Conservation (phyloP, 2,888 invertebrate genomes). For the Thelaira solivaga region DNA sequence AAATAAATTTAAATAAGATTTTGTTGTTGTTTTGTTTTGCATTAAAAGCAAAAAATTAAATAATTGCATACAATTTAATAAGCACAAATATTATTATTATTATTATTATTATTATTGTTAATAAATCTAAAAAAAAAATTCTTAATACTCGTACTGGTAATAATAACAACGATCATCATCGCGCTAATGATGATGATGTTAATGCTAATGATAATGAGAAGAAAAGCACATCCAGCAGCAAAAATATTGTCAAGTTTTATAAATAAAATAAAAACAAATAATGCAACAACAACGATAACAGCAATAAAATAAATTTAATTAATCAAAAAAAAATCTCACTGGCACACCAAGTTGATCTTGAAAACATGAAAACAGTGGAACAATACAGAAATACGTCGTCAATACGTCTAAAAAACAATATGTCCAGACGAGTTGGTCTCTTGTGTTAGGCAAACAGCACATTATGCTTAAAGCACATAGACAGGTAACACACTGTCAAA, state of each 20-base stretch:
- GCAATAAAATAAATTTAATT: neutral
- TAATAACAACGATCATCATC: constrained; percentile 8
- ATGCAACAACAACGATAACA: neutral
- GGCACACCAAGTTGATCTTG: neutral
- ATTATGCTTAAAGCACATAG: no score
- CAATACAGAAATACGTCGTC: no score
- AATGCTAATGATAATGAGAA: neutral
- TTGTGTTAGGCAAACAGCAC: no score
- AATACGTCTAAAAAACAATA: no score
- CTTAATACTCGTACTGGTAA: neutral
- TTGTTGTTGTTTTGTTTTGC: no score
- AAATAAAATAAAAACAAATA: constrained; percentile 6
- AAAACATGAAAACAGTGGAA: neutral
- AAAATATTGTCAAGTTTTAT: constrained; percentile 17
- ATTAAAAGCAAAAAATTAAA: constrained; percentile 36
- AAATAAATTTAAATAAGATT: constrained; percentile 36
- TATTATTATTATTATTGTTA: constrained; percentile 26
- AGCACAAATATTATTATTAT: constrained; percentile 31
- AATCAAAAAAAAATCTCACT: constrained; percentile 8
- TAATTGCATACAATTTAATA: constrained; percentile 45
- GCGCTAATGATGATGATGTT: constrained; percentile 1
- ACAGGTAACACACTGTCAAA: no score
- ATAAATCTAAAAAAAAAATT: constrained; percentile 11
- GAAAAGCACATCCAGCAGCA: constrained; percentile 15
- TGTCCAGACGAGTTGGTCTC: no score